Conservation (phyloP, 2,113 vertebrate genomes). For the Ivindomyrus marchei region DNA sequence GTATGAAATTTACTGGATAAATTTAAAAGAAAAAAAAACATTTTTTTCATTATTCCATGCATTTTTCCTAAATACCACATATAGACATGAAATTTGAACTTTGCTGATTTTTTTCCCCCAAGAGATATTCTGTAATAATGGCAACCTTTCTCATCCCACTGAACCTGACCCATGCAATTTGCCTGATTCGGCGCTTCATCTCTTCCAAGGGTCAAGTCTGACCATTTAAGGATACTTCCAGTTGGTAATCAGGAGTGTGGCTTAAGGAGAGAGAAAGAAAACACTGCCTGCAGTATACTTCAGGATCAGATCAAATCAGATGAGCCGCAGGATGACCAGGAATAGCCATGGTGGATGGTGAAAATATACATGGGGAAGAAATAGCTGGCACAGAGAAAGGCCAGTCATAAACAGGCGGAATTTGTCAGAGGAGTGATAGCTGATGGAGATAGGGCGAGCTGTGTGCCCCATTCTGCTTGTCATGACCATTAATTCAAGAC, state of each 20-base stretch:
- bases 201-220: not conserved
- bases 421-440: not conserved
- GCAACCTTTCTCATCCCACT: not conserved
- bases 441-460: not conserved
- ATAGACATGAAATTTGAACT: not conserved
- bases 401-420: not conserved
- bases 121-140: not conserved
- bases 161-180: not conserved
- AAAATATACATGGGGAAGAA: not conserved
- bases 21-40: not conserved
- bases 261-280: not conserved
- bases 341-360: not conserved
- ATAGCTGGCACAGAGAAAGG: not conserved
- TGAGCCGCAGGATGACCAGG: not conserved
- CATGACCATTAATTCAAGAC: not conserved
- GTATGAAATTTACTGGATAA: not conserved
- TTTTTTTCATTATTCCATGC: not conserved
- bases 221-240: not conserved
- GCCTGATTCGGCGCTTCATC: not conserved
- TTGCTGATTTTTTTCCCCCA: not conserved
- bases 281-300: not conserved
- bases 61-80: not conserved
- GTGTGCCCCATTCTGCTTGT: not conserved
- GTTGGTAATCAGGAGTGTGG: not conserved
- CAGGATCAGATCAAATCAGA: constrained; percentile 8